Conservation (phyloP, 2,797 vertebrate genomes). For the Pachyuromys duprasi region DNA sequence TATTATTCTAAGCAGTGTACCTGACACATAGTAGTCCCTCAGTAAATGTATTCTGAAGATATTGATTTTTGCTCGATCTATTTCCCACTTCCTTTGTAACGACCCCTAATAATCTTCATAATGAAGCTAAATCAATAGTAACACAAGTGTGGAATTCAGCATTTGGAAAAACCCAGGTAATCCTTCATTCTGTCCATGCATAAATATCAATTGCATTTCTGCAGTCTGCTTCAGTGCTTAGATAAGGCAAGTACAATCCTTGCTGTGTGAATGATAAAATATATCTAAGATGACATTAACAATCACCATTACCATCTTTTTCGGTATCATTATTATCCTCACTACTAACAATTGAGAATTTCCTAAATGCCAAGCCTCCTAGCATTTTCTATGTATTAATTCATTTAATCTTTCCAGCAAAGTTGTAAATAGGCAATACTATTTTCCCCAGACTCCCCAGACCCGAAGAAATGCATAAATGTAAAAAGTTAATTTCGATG, state of each 20-base stretch:
- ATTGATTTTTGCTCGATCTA: slow-evolving; percentile 64
- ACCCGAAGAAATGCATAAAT: slow-evolving; percentile 29
- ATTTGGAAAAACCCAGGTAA: slow-evolving; percentile 47
- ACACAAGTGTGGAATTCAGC: slow-evolving; percentile 56
- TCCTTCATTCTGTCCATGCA: slow-evolving; percentile 64
- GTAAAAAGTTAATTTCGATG: slow-evolving; percentile 31
- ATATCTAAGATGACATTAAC: slow-evolving; percentile 31
- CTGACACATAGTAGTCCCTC: background rate
- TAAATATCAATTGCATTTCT: slow-evolving; percentile 68
- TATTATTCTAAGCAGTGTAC: background rate
- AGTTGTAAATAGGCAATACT: background rate
- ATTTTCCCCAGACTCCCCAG: slow-evolving; percentile 21
- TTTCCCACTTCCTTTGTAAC: slow-evolving; percentile 68
- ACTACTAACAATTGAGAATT: background rate
- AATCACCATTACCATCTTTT: background rate
- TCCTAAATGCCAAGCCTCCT: background rate
- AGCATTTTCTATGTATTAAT: slow-evolving; percentile 25
- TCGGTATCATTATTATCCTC: background rate
- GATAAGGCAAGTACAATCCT: background rate
- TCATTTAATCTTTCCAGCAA: slow-evolving; percentile 18
- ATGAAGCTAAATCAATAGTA: slow-evolving; percentile 72
- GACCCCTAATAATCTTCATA: slow-evolving; percentile 64
- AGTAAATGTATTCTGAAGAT: slow-evolving; percentile 53
- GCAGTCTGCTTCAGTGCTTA: background rate
- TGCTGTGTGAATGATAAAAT: slow-evolving; percentile 8